These are phyloP conservation scores for Actinernus sp. DNA, from an alignment of 92 coral and sea anemone genomes.

Conservation along the genomic window DNA sequence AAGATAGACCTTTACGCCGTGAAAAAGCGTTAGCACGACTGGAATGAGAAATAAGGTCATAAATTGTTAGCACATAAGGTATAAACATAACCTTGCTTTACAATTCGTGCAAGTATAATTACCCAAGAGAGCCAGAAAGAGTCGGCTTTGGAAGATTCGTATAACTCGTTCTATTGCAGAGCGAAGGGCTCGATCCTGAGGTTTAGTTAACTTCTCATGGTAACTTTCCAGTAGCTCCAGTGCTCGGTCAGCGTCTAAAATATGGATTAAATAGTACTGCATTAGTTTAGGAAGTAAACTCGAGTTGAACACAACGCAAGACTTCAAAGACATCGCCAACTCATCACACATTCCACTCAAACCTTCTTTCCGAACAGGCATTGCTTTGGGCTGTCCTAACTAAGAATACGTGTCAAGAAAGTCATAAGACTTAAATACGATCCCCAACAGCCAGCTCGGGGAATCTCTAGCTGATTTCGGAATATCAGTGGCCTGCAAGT, in stretches of 20 bases:
- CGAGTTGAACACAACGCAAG: not conserved
- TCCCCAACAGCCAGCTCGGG: not conserved
- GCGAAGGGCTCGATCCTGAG: conserved; percentile 95
- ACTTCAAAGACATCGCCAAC: not conserved
- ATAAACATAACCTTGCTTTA: too few relatives aligned
- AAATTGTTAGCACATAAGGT: too few relatives aligned
- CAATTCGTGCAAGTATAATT: too few relatives aligned
- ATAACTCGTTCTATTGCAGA: conserved; percentile 98
- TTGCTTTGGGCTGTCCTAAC: conserved; percentile 53
- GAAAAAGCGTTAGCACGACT: too few relatives aligned
- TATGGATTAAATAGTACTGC: conserved; percentile 18
- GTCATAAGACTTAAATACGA: conserved; percentile 36
- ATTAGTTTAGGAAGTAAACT: not conserved
- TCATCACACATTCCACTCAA: conserved; percentile 16
- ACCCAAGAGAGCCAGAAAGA: conserved; percentile 94
- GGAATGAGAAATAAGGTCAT: too few relatives aligned
- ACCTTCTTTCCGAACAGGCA: conserved; percentile 99
- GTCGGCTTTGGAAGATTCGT: conserved; percentile 94
- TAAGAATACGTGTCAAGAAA: conserved; percentile 11
- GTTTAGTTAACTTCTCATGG: conserved; percentile 93
- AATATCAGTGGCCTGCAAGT: not conserved
- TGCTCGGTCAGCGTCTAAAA: conserved; percentile 89
- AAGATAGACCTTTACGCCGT: too few relatives aligned
- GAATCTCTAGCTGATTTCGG: not conserved
- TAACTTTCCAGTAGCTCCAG: conserved; percentile 90